phyloP scores from a whole-genome alignment of 2,797 vertebrate genomes.

The Thalassophryne amazonica region DNA sequence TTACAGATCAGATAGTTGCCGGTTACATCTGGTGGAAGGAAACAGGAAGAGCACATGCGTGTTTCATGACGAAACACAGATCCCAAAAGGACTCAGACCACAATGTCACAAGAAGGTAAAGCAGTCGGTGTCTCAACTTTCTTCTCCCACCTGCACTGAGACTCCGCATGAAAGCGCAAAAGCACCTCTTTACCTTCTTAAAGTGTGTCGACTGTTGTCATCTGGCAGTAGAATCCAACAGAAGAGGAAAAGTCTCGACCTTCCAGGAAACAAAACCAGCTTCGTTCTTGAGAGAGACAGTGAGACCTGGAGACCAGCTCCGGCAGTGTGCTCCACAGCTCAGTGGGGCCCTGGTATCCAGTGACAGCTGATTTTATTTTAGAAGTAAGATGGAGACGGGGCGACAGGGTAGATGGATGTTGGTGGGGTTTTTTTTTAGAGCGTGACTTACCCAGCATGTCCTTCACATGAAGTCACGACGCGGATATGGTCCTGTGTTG shows the following conservation, averaged over 20 bases:
- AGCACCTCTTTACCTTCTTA: slow-evolving; percentile 62
- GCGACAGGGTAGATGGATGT: slow-evolving; percentile 56
- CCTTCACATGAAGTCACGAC: slow-evolving; percentile 76
- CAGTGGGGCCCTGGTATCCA: slow-evolving; percentile 72
- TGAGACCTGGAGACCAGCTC: slow-evolving; percentile 85
- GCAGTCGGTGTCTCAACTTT: not conserved
- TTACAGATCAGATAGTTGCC: slow-evolving; percentile 31
- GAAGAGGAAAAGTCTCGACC: slow-evolving; percentile 8
- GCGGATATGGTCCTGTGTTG: slow-evolving; percentile 16
- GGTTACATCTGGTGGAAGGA: slow-evolving; percentile 25
- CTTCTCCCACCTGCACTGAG: slow-evolving; percentile 22
- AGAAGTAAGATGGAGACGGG: slow-evolving; percentile 62
- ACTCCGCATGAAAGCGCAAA: slow-evolving; percentile 9
- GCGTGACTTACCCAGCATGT: slow-evolving; percentile 79
- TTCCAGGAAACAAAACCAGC: not conserved
- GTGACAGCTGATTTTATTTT: slow-evolving; percentile 88
- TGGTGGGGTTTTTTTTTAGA: slow-evolving; percentile 77
- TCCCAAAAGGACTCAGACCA: slow-evolving; percentile 3
- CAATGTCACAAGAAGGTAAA: not conserved
- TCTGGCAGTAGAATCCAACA: slow-evolving; percentile 52
- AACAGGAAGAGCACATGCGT: slow-evolving; percentile 38
- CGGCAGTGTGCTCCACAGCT: slow-evolving; percentile 69
- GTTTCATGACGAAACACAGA: slow-evolving; percentile 43
- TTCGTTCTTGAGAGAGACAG: slow-evolving; percentile 23
- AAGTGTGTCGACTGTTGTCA: not conserved